phyloP scores from a whole-genome alignment of 2,797 vertebrate genomes.

The Sebastes iracundus region DNA sequence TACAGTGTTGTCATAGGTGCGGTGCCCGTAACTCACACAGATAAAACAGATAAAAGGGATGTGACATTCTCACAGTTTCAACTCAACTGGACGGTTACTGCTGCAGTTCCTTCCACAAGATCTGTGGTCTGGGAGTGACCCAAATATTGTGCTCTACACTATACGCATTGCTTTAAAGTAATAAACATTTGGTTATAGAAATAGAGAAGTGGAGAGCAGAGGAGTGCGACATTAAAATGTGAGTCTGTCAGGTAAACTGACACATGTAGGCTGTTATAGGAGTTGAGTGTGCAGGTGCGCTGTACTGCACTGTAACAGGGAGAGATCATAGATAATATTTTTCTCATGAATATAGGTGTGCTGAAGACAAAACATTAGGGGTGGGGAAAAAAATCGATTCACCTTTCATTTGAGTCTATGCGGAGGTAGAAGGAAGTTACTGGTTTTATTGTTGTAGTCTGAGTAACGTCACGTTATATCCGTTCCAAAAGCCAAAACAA shows the following conservation, averaged over 20 bases:
- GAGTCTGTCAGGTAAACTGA: background rate
- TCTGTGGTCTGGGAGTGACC: background rate
- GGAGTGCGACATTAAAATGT: background rate
- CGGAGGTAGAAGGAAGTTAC: too few species aligned
- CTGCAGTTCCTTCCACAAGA: background rate
- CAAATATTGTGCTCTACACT: background rate
- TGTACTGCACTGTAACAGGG: background rate
- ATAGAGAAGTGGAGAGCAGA: background rate
- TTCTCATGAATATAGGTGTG: too few species aligned
- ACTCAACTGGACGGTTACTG: background rate
- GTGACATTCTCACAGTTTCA: background rate
- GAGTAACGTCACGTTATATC: too few species aligned
- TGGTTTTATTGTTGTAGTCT: too few species aligned
- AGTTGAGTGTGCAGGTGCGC: background rate
- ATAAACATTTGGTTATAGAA: background rate
- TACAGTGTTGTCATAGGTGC: background rate
- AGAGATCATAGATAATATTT: background rate
- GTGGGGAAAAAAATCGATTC: too few species aligned
- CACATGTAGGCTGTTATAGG: background rate
- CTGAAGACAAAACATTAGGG: too few species aligned
- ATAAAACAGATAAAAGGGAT: background rate
- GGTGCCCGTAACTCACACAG: background rate
- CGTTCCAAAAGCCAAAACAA: too few species aligned
- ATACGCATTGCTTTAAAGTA: background rate
- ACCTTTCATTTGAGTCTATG: too few species aligned